Evolutionary conservation across 2,888 invertebrate genomes (phyloP).

Genomic region (Phania funesta): DNA sequence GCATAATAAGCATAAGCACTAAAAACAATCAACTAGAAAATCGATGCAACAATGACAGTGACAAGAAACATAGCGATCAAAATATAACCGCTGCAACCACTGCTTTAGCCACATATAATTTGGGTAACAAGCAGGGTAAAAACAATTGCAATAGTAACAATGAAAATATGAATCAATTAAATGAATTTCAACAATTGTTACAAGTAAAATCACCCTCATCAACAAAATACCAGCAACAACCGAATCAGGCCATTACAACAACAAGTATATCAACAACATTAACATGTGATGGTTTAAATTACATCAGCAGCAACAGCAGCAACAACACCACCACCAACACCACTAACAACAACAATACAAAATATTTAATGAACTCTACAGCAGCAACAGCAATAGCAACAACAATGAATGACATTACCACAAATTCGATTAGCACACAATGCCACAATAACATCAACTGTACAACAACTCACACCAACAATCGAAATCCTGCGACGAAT

Average conservation of each 20-base stretch:
- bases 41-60: slow-evolving; percentile 31
- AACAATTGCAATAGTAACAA: slow-evolving; percentile 57
- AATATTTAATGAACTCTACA: background rate
- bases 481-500: slow-evolving; percentile 11
- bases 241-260: slow-evolving; percentile 32
- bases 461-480: slow-evolving; percentile 31
- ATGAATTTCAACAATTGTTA: slow-evolving; percentile 75
- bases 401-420: slow-evolving; percentile 58
- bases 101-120: slow-evolving; percentile 57
- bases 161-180: slow-evolving; percentile 74
- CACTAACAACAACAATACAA: background rate
- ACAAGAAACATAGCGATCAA: slow-evolving; percentile 44
- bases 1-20: background rate
- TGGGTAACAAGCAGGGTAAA: slow-evolving; percentile 55
- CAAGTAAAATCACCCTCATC: slow-evolving; percentile 52
- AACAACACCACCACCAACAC: background rate
- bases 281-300: slow-evolving; percentile 56
- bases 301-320: background rate
- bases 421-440: slow-evolving; percentile 65
- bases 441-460: slow-evolving; percentile 58
- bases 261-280: slow-evolving; percentile 42
- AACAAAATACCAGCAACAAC: slow-evolving; percentile 44
- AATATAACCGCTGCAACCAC: slow-evolving; percentile 40
- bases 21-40: slow-evolving; percentile 62
- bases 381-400: slow-evolving; percentile 7